Base-by-base conservation (phyloP, 2,797 vertebrate species). In the Spinus pinus region DNA sequence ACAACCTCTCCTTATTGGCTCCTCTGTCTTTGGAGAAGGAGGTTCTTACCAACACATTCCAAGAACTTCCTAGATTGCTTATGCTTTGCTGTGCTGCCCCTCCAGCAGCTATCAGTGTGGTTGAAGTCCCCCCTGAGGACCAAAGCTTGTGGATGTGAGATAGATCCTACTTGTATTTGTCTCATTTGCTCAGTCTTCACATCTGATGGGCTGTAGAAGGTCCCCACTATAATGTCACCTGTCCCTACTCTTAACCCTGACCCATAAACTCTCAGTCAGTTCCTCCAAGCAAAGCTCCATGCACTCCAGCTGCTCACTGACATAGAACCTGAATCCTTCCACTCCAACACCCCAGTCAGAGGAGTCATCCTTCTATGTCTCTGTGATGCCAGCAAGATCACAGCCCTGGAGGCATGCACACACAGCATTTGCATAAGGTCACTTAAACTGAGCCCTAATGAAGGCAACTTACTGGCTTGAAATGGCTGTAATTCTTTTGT, bases 281-380 rank as follows among this genome's bases (percentile, higher is more conserved):
- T 54, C 47, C 19, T 60, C 16, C 13, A 42, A 18, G 22, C 0
- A 0, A 66, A 74, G 22, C 47, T 61, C 12, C 31, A 42, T 1
- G 23, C 6, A 49, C 35, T 56, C 31, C 35, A 75, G 27, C 30
- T 83, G 39, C 18, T 77, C 51, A 83, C 4, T 71, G 57, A 77
- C 25, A 57, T 1, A 27, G 28, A 64, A 24, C 14, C 24, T 33
- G 58, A 77, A 57, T 64, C 50, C 44, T 83, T 83, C 14, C 44
- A 64, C n/a, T 57, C 24, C 12, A 77, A 56, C 7, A 41, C 3
- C 6, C 21, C 51, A 51, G 24, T 46, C 30, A 64, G 30, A 71
- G 46, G 12, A 31, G 33, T 37, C 44, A 46, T 46, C 14, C 21
- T n/a, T 35, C 17, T 3, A 5, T 3, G 15, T 31, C 58, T 51